Evolutionary conservation across 2,888 invertebrate genomes (phyloP), one percentile per base, ranked within the genome.

Genomic region (Clepsis dumicolana): DNA sequence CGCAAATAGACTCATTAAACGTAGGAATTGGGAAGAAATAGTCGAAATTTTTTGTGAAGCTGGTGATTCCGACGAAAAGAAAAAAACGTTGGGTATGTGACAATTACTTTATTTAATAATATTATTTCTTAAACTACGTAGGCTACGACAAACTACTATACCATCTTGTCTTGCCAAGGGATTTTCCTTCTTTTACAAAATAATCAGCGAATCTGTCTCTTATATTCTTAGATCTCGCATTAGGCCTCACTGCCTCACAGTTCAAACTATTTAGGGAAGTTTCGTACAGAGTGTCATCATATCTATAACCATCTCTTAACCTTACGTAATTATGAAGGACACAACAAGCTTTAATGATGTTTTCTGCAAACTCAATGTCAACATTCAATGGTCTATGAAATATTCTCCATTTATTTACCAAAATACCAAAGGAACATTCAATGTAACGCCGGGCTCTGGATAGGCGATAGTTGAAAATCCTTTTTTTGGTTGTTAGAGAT

Each of bases 321-420:
- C 52, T 38, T 12, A 60, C 60, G 25, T 52, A 70, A 32, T 72
- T 72, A 50, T 70, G 67, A 18, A 72, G 63, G 32, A 70, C 60
- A 50, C 64, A 65, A 27, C 61, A 57, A 54, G 69, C 52, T 53
- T 72, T 71, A 18, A 72, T 54, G n/a, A 65, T 72, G 53, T 64
- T 57, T 54, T 57, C 29, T 16, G 70, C 68, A 59, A 70, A 71
- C 10, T 68, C 70, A 35, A 53, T 64, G 27, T 64, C 4, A 4
- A 66, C 69, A 50, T 67, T 62, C 2, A 72, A n/a, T 18, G 70
- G 72, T 53, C 53, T 60, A 38, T 71, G 70, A 59, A 72, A 70
- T 35, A 72, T 70, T 38, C 71, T n/a, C 69, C 65, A 71, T 64
- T 71, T 71, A 62, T 71, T 71, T 35, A 18, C 56, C 54, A 69